A percentile compares a stretch with the other conserved stretches of the same genome.
These are phyloP conservation scores for Varecia variegata DNA, from an alignment of 2,797 vertebrate genomes.

Conservation along the genomic window DNA sequence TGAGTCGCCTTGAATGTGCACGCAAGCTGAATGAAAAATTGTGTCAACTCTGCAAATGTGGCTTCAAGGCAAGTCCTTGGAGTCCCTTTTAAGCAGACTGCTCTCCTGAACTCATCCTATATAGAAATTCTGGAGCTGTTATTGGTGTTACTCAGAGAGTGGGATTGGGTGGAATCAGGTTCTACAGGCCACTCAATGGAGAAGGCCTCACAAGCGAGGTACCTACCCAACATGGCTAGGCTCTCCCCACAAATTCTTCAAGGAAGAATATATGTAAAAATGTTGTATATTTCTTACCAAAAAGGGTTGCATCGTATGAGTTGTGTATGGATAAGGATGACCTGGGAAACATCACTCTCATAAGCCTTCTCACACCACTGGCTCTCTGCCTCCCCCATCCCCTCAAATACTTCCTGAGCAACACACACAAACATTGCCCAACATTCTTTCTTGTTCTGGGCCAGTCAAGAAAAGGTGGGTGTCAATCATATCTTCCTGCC, in stretches of 20 bases:
- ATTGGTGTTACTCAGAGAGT: not conserved
- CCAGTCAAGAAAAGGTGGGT: not conserved
- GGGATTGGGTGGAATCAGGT: not conserved
- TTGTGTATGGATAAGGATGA: not conserved
- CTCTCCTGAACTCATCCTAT: not conserved
- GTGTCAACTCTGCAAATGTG: not conserved
- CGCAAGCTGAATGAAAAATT: not conserved
- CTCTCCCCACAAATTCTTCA: not conserved
- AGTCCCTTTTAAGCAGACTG: not conserved
- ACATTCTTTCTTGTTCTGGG: not conserved
- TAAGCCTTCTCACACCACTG: not conserved
- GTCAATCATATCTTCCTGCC: not conserved
- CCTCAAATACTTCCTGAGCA: not conserved
- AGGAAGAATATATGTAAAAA: not conserved
- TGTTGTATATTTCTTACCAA: not conserved
- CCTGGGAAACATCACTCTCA: not conserved
- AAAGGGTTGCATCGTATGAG: not conserved
- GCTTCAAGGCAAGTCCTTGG: not conserved
- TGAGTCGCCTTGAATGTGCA: not conserved
- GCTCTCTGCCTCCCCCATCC: fast-evolving
- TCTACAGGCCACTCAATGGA: not conserved
- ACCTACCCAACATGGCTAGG: not conserved
- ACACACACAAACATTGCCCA: not conserved
- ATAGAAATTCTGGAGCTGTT: not conserved
- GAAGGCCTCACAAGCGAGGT: not conserved